Conservation (phyloP, 2,797 vertebrate genomes). For the Hyperoplus immaculatus region DNA sequence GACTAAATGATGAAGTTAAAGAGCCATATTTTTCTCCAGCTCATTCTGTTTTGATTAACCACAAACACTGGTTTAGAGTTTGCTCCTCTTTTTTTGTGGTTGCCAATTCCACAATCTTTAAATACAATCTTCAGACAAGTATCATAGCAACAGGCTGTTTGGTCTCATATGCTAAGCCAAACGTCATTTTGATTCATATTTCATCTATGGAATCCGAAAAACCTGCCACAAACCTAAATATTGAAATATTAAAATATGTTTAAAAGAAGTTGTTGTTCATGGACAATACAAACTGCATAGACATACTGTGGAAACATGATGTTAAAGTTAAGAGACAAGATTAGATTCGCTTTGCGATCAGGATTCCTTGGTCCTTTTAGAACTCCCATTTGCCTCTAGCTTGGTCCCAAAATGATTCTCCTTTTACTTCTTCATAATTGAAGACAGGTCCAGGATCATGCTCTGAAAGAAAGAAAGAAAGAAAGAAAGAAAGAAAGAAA, state of each 20-base stretch:
- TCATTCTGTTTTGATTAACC: constrained; percentile 38
- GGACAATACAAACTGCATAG: constrained; percentile 32
- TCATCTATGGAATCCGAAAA: constrained; percentile 4
- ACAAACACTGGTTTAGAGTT: constrained; percentile 10
- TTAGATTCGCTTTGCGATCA: constrained; percentile 18
- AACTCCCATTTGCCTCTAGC: not conserved
- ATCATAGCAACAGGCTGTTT: constrained; percentile 7
- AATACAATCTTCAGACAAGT: constrained; percentile 43
- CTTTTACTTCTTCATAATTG: constrained; percentile 95
- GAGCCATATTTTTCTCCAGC: constrained; percentile 37
- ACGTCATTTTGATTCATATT: constrained; percentile 31
- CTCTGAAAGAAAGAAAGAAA: constrained; percentile 88
- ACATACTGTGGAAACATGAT: constrained; percentile 29
- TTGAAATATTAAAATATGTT: not conserved
- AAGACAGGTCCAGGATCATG: constrained; percentile 96
- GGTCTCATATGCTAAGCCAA: constrained; percentile 35
- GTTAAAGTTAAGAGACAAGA: constrained; percentile 29
- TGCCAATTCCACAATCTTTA: constrained; percentile 36
- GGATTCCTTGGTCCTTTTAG: not conserved
- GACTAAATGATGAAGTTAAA: constrained; percentile 26
- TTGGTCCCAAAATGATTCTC: not conserved
- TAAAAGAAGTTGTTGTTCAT: constrained; percentile 10
- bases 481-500: too few relatives aligned
- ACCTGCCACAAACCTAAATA: not conserved
- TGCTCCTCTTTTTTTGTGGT: constrained; percentile 20